phyloP scores from a whole-genome alignment of 2,113 vertebrate species.

The Heptranchias perlo region DNA sequence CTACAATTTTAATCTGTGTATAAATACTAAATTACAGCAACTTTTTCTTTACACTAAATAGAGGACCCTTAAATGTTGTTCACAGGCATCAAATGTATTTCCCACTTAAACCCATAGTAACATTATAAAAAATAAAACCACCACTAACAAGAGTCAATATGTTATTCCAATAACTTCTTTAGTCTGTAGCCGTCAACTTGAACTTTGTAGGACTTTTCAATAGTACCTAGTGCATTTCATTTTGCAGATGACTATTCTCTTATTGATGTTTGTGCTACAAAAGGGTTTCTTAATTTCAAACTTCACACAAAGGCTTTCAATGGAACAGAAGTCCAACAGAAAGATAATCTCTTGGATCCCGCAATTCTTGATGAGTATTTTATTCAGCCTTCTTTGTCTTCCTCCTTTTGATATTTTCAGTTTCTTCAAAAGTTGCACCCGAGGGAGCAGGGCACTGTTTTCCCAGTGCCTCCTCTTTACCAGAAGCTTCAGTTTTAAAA shows the following conservation, averaged over 20 bases:
- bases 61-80: not conserved
- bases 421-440: not conserved
- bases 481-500: not conserved
- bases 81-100: not conserved
- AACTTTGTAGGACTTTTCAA: not conserved
- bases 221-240: not conserved
- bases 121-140: not conserved
- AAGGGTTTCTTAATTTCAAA: constrained; percentile 19
- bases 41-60: not conserved
- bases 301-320: not conserved
- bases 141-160: not conserved
- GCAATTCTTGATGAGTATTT: not conserved
- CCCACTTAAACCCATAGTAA: constrained; percentile 16
- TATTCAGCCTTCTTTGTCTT: constrained; percentile 23
- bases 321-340: not conserved
- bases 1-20: not conserved
- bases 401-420: not conserved
- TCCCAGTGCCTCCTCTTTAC: not conserved
- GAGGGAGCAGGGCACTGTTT: not conserved
- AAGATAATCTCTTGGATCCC: not conserved
- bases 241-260: constrained; percentile 9
- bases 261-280: not conserved
- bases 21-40: constrained; percentile 9
- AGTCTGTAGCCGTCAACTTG: not conserved
- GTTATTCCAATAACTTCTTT: constrained; percentile 26